phyloP scores from a whole-genome alignment of 2,797 vertebrate genomes.

The Phrynocephalus guinanensis region DNA sequence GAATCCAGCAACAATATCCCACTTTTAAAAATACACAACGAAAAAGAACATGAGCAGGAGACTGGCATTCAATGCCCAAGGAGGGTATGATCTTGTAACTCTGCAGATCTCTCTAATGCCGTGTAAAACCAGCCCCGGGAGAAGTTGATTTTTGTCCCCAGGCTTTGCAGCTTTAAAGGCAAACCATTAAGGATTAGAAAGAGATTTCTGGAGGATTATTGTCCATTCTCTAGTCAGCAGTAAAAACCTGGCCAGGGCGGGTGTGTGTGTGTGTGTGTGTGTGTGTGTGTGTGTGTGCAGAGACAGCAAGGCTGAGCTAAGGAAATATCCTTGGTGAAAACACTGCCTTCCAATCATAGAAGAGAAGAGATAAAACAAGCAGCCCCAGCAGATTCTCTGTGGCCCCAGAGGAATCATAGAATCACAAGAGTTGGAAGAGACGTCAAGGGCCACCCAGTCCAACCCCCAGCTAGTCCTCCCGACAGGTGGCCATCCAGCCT shows the following conservation, averaged over 20 bases:
- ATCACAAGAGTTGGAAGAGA: no score
- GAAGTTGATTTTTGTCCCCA: background rate
- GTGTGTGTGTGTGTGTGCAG: no score
- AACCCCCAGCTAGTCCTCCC: no score
- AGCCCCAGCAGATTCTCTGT: no score
- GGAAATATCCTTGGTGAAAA: background rate
- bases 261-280: no score
- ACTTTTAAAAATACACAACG: background rate
- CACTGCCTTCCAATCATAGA: background rate
- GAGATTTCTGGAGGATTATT: background rate
- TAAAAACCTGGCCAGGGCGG: no score
- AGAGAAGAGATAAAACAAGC: no score
- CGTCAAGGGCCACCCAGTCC: no score
- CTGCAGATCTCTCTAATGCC: background rate
- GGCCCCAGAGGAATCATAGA: no score
- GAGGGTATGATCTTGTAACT: background rate
- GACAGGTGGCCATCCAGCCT: no score
- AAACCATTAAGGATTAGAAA: constrained; percentile 17
- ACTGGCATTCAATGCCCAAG: background rate
- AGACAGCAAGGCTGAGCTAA: background rate
- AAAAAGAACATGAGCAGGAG: background rate
- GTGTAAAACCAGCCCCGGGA: background rate
- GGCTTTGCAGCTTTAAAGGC: constrained; percentile 1
- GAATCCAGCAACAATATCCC: no score
- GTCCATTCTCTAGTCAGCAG: background rate